phyloP scores from a whole-genome alignment of 35 echinoderm and acorn worm species.

The Anneissia japonica region DNA sequence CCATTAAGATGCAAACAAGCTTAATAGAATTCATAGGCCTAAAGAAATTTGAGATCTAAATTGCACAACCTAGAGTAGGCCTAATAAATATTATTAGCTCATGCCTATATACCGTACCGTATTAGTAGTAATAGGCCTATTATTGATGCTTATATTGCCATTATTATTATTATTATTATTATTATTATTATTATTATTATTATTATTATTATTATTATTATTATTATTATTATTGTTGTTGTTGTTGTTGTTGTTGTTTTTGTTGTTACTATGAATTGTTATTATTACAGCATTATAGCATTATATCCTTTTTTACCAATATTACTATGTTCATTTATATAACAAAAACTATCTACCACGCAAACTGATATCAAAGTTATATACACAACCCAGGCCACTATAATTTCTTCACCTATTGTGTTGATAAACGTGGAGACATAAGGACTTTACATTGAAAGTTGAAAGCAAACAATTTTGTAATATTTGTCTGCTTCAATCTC shows the following conservation, averaged over 20 bases:
- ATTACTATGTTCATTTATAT: neutral
- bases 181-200: slow-evolving; percentile 3
- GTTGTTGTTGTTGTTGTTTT: neutral
- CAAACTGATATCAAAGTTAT: too few relatives aligned
- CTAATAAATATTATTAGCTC: too few relatives aligned
- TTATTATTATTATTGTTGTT: neutral
- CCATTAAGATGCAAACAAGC: too few relatives aligned
- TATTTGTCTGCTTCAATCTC: neutral
- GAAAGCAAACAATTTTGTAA: neutral
- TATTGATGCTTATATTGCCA: neutral
- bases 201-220: slow-evolving; percentile 3
- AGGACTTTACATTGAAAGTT: neutral
- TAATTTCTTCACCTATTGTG: too few relatives aligned
- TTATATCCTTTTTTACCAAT: neutral
- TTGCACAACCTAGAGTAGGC: too few relatives aligned
- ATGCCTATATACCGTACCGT: too few relatives aligned
- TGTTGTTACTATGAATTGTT: neutral
- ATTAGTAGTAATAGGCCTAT: neutral
- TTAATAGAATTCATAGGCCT: too few relatives aligned
- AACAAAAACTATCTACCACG: neutral
- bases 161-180: slow-evolving; percentile 3
- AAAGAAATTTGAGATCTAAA: too few relatives aligned
- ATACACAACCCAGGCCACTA: too few relatives aligned
- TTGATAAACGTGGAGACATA: neutral
- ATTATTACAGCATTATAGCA: neutral